Evolutionary conservation across 1,140 invertebrate species (phyloP).

Genomic region (Callitettix versicolor): DNA sequence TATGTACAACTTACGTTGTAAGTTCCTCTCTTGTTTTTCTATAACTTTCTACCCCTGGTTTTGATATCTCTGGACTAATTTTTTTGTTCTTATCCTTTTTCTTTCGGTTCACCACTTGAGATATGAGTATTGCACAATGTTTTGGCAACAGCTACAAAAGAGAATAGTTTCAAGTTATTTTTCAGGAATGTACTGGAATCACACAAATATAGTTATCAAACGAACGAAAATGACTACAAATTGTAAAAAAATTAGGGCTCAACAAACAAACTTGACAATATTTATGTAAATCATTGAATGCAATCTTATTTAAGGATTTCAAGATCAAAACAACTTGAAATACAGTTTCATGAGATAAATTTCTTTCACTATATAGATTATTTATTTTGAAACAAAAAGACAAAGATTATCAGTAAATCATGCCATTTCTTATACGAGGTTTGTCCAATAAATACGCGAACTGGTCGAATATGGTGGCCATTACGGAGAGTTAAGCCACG

Average conservation of each 20-base stretch:
- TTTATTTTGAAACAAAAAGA: too few species aligned
- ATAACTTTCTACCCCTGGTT: constrained; percentile 89
- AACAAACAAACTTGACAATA: not conserved
- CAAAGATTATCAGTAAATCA: too few species aligned
- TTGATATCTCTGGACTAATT: constrained; percentile 67
- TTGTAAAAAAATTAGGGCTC: not conserved
- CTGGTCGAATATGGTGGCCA: too few species aligned
- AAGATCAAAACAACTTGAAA: too few species aligned
- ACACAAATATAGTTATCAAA: not conserved
- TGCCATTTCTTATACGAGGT: too few species aligned
- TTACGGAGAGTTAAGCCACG: too few species aligned
- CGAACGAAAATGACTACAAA: not conserved
- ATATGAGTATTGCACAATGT: constrained; percentile 83
- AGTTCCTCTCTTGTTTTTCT: constrained; percentile 91
- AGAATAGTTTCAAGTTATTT: not conserved
- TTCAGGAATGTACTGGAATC: not conserved
- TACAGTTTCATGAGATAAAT: too few species aligned
- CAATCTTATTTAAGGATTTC: too few species aligned
- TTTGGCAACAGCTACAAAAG: constrained; percentile 67
- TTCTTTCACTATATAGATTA: too few species aligned
- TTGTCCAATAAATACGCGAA: too few species aligned
- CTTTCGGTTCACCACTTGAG: constrained; percentile 77
- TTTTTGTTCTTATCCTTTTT: constrained; percentile 89
- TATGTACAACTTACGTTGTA: constrained; percentile 59
- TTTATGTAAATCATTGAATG: not conserved